phyloP scores from a whole-genome alignment of 2,113 vertebrate species.

The Halcyon senegalensis region DNA sequence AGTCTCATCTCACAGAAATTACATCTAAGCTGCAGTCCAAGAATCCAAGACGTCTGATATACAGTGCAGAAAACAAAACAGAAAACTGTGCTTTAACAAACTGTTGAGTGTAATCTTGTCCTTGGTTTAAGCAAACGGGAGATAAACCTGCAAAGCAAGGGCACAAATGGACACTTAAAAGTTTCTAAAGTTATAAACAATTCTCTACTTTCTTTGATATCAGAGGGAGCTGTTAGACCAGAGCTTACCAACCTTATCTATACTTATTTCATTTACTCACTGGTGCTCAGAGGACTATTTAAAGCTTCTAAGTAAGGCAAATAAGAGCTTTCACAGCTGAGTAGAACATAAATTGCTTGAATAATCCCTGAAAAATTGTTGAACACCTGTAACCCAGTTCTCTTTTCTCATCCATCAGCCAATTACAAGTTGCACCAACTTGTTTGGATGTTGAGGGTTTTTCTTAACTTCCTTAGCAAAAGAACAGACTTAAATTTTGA shows the following conservation, averaged over 20 bases:
- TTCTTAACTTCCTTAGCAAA: not conserved
- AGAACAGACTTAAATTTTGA: not conserved
- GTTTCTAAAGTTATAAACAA: not conserved
- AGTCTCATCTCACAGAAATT: not conserved
- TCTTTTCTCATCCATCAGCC: not conserved
- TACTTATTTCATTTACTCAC: not conserved
- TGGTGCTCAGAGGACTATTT: not conserved
- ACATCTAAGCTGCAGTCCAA: not conserved
- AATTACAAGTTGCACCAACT: not conserved
- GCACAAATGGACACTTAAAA: not conserved
- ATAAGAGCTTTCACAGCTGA: not conserved
- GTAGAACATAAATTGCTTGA: not conserved
- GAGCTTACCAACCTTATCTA: not conserved
- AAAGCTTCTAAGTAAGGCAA: not conserved
- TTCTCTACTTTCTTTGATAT: not conserved
- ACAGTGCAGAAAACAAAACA: not conserved
- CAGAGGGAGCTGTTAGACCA: not conserved
- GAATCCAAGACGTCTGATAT: not conserved
- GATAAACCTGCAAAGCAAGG: constrained; percentile 6
- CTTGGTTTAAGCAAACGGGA: constrained; percentile 23
- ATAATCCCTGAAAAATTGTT: not conserved
- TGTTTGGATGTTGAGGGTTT: not conserved
- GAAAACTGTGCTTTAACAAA: not conserved
- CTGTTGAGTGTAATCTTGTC: not conserved
- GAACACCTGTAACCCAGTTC: not conserved